Evolutionary conservation across 2,797 vertebrate genomes (phyloP), one percentile per base, ranked within the genome.

Genomic region (Coccyzus lansbergi): DNA sequence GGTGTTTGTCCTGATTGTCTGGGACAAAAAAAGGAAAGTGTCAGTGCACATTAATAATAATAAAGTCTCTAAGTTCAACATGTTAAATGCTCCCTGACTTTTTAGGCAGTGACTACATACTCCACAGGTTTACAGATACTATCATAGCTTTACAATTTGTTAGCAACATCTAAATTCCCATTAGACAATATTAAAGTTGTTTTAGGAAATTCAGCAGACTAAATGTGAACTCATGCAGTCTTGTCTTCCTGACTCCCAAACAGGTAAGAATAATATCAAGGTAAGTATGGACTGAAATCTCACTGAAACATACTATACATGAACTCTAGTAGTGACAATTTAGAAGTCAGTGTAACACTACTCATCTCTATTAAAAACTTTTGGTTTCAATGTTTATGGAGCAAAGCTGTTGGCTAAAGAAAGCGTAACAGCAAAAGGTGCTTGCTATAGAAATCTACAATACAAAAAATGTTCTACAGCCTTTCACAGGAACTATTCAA

Each of bases 81-180:
- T 0, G 0, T 34, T 34, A 81, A 29, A 18, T 31, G 20, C 34
- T 53, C 7, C 3, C 16, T 14, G 7, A 33, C n/a, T 44, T 86
- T 81, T 88, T 15, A 62, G 10, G 9, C 24, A 40, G 4, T 8
- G 13, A 83, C 10, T 33, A 55, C 3, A 7, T 31, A 70, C 31
- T 83, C 31, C 67, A 51, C 9, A 79, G 44, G 21, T 84, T 81
- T 48, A 81, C 10, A 58, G 31, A 62, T 31, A 84, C 22, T 68
- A 78, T 36, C 3, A 7, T 2, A 78, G 17, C 19, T 77, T 76
- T 46, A 80, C 6, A 15, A 87, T 71, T 92, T 88, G 36, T n/a
- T 3, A 89, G 29, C 6, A 53, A 49, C 14, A 51, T 18, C 29
- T 49, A 26, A 77, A 63, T 67, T 83, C 21, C 25, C 21, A 59